phyloP scores from a whole-genome alignment of 2,113 vertebrate species.

The Agelaius phoeniceus region DNA sequence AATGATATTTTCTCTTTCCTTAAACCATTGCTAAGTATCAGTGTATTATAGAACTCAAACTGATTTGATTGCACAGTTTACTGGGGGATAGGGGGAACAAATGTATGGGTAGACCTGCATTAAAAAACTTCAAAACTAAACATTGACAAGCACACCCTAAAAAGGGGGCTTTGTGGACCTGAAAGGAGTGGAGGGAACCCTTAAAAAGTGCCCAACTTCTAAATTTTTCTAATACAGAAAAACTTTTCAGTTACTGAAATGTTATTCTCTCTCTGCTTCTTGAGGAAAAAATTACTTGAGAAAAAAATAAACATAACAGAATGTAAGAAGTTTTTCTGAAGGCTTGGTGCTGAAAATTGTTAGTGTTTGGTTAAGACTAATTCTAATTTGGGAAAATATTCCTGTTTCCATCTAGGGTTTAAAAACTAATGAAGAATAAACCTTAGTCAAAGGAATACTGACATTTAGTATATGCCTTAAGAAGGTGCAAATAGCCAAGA shows the following conservation, averaged over 20 bases:
- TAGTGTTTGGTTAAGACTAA: background rate
- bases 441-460: background rate
- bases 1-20: background rate
- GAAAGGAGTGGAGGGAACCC: fast-evolving
- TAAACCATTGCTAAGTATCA: background rate
- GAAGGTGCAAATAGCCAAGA: background rate
- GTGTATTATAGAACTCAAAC: background rate
- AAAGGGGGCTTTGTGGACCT: background rate
- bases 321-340: background rate
- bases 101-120: background rate
- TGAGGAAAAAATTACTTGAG: background rate
- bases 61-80: background rate
- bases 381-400: background rate
- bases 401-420: background rate
- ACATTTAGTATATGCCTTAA: background rate
- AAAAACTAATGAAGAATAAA: background rate
- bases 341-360: background rate
- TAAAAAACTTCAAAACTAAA: background rate
- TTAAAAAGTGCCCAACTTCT: background rate
- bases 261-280: background rate
- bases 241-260: background rate
- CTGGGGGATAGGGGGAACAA: background rate
- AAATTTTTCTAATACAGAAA: background rate
- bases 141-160: too few relatives aligned
- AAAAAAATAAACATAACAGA: background rate